phyloP scores from a whole-genome alignment of 2,888 invertebrate species.

The Danaus chrysippus region DNA sequence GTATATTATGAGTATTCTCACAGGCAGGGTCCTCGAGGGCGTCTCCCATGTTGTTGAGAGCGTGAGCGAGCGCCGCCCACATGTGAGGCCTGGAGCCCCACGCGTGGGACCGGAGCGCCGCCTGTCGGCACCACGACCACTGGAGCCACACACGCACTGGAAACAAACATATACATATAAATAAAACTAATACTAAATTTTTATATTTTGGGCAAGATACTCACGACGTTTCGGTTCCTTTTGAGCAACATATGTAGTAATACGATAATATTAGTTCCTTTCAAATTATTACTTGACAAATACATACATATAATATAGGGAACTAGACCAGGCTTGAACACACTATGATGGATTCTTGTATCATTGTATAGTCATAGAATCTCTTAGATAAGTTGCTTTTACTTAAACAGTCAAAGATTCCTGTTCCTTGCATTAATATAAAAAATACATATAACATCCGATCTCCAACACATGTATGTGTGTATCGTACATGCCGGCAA shows the following conservation, averaged over 20 bases:
- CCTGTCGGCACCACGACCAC: slow-evolving; percentile 80
- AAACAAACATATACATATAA: slow-evolving; percentile 26
- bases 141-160: slow-evolving; percentile 87
- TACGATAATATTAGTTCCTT: too few relatives aligned
- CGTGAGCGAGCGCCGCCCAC: slow-evolving; percentile 88
- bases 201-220: neutral
- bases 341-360: too few relatives aligned
- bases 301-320: too few relatives aligned
- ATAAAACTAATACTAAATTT: neutral
- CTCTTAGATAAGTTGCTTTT: too few relatives aligned
- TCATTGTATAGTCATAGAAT: too few relatives aligned
- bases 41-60: slow-evolving; percentile 83
- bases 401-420: too few relatives aligned
- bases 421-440: too few relatives aligned
- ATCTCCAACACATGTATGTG: neutral
- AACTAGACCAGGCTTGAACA: too few relatives aligned
- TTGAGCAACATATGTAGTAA: too few relatives aligned
- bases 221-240: too few relatives aligned
- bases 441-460: neutral
- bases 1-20: slow-evolving; percentile 16
- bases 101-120: slow-evolving; percentile 72
- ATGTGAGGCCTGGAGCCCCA: slow-evolving; percentile 82
- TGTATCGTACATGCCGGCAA: slow-evolving; percentile 81
- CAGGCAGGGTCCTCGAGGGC: slow-evolving; percentile 45
- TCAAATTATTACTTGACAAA: too few relatives aligned